A percentile compares a stretch with the other conserved stretches of the same genome.
phyloP scores from a whole-genome alignment of 2,888 invertebrate genomes.

The Gari tellinella region DNA sequence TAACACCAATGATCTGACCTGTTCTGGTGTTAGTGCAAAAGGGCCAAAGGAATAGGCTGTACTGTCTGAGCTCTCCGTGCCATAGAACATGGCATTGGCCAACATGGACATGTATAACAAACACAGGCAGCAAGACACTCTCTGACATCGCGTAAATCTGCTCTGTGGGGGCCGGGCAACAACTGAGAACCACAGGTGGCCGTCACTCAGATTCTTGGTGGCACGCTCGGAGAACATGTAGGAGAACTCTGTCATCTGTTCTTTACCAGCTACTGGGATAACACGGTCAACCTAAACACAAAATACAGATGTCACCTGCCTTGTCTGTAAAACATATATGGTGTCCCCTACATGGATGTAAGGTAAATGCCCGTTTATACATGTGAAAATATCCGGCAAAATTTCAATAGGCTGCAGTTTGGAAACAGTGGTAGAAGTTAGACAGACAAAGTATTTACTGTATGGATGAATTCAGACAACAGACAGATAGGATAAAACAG shows the following conservation, averaged over 20 bases:
- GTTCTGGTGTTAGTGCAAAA: constrained; percentile 84
- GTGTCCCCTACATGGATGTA: too few species aligned
- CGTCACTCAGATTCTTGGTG: constrained; percentile 84
- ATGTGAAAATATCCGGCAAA: too few species aligned
- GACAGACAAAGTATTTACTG: too few species aligned
- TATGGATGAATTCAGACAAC: too few species aligned
- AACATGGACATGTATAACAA: constrained; percentile 86
- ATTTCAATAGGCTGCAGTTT: too few species aligned
- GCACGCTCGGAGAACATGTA: constrained; percentile 84
- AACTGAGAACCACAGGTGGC: constrained; percentile 86
- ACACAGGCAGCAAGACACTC: constrained; percentile 85
- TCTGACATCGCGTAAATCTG: constrained; percentile 85
- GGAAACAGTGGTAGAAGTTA: too few species aligned
- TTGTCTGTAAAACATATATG: too few species aligned
- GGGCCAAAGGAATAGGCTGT: constrained; percentile 84
- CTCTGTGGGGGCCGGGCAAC: constrained; percentile 85
- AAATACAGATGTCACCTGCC: too few species aligned
- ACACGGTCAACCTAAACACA: constrained; percentile 86
- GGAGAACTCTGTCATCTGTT: constrained; percentile 84
- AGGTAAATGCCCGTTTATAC: too few species aligned
- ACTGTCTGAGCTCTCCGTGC: constrained; percentile 69
- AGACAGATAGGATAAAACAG: too few species aligned
- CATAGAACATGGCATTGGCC: constrained; percentile 86
- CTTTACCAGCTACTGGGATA: constrained; percentile 85
- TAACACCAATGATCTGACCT: constrained; percentile 83